Conservation (phyloP, 1,140 invertebrate species). For the Platorchestia sp. region DNA sequence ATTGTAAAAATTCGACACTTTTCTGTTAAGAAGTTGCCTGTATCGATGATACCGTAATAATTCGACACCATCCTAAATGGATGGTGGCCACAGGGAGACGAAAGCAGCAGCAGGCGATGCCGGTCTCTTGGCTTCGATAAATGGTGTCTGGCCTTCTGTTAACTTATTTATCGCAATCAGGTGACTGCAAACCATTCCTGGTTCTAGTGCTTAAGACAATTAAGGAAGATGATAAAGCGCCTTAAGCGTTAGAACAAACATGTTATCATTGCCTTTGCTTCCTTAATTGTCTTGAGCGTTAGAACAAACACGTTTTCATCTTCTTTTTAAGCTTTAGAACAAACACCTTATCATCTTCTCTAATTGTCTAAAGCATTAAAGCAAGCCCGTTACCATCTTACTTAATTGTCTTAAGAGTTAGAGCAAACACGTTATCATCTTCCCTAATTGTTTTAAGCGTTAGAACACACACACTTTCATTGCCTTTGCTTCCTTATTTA, state of each 20-base stretch:
- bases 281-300: neutral
- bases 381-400: too few species aligned
- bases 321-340: neutral
- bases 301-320: neutral
- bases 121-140: neutral
- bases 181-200: neutral
- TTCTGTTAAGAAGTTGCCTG: too few species aligned
- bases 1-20: too few species aligned
- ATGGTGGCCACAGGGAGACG: neutral
- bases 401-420: neutral
- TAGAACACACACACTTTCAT: neutral
- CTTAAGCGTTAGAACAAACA: neutral
- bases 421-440: neutral
- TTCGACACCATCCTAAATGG: too few species aligned
- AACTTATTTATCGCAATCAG: neutral
- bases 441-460: neutral
- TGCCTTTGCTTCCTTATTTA: too few species aligned
- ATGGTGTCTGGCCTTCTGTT: neutral
- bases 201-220: too few species aligned
- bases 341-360: too few species aligned
- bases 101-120: neutral
- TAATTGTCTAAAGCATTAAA: too few species aligned
- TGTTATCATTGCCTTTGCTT: neutral
- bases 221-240: too few species aligned
- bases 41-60: too few species aligned